Base-by-base conservation (phyloP, 2,113 vertebrate species). In the Aegithalos caudatus region DNA sequence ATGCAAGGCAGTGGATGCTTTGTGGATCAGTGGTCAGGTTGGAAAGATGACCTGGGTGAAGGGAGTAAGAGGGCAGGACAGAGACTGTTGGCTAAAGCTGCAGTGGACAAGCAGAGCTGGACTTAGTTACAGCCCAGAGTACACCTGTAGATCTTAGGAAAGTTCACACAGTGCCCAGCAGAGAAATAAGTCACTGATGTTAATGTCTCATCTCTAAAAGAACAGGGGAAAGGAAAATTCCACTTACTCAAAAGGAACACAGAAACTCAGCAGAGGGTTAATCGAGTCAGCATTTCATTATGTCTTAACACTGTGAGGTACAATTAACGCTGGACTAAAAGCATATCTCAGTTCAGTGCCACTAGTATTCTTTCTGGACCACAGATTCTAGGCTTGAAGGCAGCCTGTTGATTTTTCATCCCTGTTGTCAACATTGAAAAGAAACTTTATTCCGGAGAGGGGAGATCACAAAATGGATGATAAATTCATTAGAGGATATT, bases 401-500 rank as follows among this genome's bases (percentile, higher is more conserved):
- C 33, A 74, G 38, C 21, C 51, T 62, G 58, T 6, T 93, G 67
- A 77, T 57, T 81, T 54, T 35, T 87, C 31, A 62, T 77, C 54
- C 33, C 54, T 54, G 10, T 35, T 65, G 57, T 18, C n/a, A 64
- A 38, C 20, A 24, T 28, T 62, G 40, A 65, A 37, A 91, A 83
- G 83, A 64, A 86, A 78, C 72, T 95, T 87, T 88, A 98, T 97
- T 96, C 42, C 98, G 98, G 12, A 97, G 71, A 51, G 96, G 85
- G 29, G 95, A 98, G 37, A 98, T 74, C 31, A 96, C 93, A 94
- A 89, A 98, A 11, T 96, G 95, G 4, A 97, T 96, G 51, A 98
- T 97, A 93, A 97, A 98, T 94, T 98, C 97, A 86, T 98, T 96
- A 15, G 95, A 92, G 6, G 97, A 97, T 95, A 98, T 98, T 61